Conservation (phyloP, 2,113 vertebrate genomes). For the Oryzias curvinotus region DNA sequence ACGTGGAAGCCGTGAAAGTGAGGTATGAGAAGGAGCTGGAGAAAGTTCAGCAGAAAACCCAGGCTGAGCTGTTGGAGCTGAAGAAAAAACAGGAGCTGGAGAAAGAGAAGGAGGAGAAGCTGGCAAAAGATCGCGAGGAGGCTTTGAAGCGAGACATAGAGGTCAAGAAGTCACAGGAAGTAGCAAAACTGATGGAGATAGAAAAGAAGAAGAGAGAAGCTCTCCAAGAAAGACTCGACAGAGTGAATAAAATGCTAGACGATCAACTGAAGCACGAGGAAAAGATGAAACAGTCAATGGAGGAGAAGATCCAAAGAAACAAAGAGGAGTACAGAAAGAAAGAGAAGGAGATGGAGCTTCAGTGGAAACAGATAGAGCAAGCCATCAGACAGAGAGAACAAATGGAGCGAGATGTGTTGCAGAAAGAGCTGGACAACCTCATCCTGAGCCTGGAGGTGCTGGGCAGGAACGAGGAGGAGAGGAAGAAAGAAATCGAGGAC, state of each 20-base stretch:
- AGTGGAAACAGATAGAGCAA: slow-evolving; percentile 43
- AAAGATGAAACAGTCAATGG: slow-evolving; percentile 20
- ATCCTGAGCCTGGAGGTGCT: slow-evolving; percentile 37
- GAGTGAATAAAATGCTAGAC: slow-evolving; percentile 31
- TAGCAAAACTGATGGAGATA: slow-evolving; percentile 35
- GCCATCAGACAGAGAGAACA: slow-evolving; percentile 36
- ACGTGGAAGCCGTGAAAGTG: slow-evolving; percentile 30
- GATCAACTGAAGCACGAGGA: slow-evolving; percentile 35
- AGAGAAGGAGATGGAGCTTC: slow-evolving; percentile 30
- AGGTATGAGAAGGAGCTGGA: slow-evolving; percentile 37
- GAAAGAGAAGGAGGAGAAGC: slow-evolving; percentile 27
- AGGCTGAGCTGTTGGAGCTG: slow-evolving; percentile 34
- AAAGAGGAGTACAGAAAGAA: slow-evolving; percentile 31
- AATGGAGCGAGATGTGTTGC: slow-evolving; percentile 38
- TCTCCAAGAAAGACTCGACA: slow-evolving; percentile 37
- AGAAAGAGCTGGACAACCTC: slow-evolving; percentile 45
- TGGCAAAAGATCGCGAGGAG: slow-evolving; percentile 21
- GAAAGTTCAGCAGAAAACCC: slow-evolving; percentile 19
- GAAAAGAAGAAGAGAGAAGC: slow-evolving; percentile 38
- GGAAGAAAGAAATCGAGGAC: slow-evolving; percentile 4
- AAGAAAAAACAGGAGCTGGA: slow-evolving; percentile 26
- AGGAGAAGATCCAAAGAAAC: slow-evolving; percentile 31
- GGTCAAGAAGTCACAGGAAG: slow-evolving; percentile 36
- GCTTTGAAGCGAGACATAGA: slow-evolving; percentile 20
- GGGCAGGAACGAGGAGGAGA: slow-evolving; percentile 30